Percentiles rank a stretch among this genome's conserved stretches.
Evolutionary conservation across 1,140 invertebrate genomes (phyloP).

Genomic region (Drosophila mojavensis): DNA sequence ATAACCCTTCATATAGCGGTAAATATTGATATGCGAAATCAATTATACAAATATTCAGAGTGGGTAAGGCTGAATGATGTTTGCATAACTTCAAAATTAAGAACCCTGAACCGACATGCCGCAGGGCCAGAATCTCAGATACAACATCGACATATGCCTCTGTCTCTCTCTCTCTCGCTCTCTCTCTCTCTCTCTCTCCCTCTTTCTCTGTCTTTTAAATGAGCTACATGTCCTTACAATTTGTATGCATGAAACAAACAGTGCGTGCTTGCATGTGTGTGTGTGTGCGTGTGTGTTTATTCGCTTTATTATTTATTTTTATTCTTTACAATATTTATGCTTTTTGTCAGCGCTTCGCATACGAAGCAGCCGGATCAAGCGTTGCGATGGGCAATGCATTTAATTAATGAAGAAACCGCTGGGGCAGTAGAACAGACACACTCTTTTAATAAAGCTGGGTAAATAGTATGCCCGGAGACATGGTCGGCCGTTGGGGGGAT

Average conservation of each 20-base stretch:
- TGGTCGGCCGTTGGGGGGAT: constrained; percentile 12
- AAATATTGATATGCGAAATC: constrained; percentile 48
- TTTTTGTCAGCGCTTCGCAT: constrained; percentile 71
- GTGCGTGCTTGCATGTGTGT: not conserved
- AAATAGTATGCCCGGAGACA: constrained; percentile 56
- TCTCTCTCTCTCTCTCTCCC: not conserved
- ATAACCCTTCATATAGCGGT: not conserved
- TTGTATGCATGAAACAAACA: constrained; percentile 67
- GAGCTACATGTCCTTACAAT: constrained; percentile 65
- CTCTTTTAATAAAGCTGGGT: constrained; percentile 70
- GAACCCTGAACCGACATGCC: constrained; percentile 28
- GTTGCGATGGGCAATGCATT: constrained; percentile 63
- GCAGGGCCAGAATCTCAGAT: constrained; percentile 43
- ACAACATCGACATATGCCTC: too few relatives aligned
- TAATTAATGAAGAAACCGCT: constrained; percentile 77
- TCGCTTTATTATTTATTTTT: constrained; percentile 73
- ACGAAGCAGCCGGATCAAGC: constrained; percentile 48
- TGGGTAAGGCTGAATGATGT: constrained; percentile 29
- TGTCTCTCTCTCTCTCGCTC: not conserved
- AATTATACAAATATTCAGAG: constrained; percentile 29
- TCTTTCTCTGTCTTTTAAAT: constrained; percentile 33
- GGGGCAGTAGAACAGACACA: not conserved
- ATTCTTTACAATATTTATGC: constrained; percentile 80
- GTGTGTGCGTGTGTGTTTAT: constrained; percentile 17
- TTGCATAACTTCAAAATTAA: constrained; percentile 60